A percentile compares a stretch with the other conserved stretches of the same genome.
phyloP scores from a whole-genome alignment of 2,113 vertebrate genomes.

The Coptodon rendalli region DNA sequence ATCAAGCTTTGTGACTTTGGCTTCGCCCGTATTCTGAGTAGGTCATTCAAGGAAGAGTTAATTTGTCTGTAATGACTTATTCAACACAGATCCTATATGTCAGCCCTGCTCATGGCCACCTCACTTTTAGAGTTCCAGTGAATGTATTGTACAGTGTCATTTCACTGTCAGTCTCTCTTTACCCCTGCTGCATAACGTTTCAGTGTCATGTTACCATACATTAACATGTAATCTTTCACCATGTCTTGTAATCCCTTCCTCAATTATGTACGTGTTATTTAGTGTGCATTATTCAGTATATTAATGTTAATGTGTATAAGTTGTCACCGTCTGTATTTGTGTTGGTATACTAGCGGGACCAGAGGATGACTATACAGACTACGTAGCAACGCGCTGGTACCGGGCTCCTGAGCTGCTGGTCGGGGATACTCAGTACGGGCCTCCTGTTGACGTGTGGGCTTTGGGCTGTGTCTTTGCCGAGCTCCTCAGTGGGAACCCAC shows the following conservation, averaged over 20 bases:
- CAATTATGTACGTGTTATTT: slow-evolving; percentile 21
- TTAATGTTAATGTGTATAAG: not conserved
- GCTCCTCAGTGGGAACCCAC: slow-evolving; percentile 81
- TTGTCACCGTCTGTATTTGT: not conserved
- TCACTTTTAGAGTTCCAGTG: slow-evolving; percentile 47
- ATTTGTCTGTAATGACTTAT: slow-evolving; percentile 54
- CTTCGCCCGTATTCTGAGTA: slow-evolving; percentile 93
- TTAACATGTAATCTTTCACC: slow-evolving; percentile 45
- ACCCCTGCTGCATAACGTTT: slow-evolving; percentile 45
- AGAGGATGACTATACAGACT: slow-evolving; percentile 90
- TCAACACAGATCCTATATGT: slow-evolving; percentile 22
- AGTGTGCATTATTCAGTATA: slow-evolving; percentile 23
- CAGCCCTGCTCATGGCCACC: slow-evolving; percentile 9
- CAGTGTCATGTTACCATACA: slow-evolving; percentile 56
- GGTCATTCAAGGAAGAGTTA: slow-evolving; percentile 43
- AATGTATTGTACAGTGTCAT: not conserved
- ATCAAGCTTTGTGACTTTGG: slow-evolving; percentile 98
- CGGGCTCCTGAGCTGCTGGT: slow-evolving; percentile 91
- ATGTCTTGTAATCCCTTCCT: slow-evolving; percentile 55
- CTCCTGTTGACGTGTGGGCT: slow-evolving; percentile 93
- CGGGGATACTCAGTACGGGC: slow-evolving; percentile 90
- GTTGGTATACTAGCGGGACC: slow-evolving; percentile 78
- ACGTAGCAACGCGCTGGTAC: slow-evolving; percentile 96
- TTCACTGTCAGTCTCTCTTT: slow-evolving; percentile 38
- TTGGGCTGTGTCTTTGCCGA: slow-evolving; percentile 94